Evolutionary conservation across 2,888 invertebrate species (phyloP).

Genomic region (Drosophila barbarae): DNA sequence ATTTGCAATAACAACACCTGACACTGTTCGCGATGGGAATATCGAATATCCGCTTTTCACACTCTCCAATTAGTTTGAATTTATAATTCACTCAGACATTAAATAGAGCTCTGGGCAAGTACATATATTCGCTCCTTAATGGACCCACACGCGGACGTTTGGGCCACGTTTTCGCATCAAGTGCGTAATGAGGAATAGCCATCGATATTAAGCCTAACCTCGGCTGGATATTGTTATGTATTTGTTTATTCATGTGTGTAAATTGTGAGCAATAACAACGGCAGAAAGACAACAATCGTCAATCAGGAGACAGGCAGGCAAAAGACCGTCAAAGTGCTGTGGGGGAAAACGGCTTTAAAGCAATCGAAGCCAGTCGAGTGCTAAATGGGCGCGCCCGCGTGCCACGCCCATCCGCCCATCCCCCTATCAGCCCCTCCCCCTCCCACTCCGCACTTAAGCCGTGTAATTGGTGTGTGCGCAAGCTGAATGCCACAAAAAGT

Average conservation of each 20-base stretch:
- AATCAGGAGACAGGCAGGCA: conserved; percentile 22
- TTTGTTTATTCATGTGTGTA: conserved; percentile 51
- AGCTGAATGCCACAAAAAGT: conserved; percentile 37
- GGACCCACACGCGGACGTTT: conserved; percentile 20
- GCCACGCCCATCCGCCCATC: conserved; percentile 19
- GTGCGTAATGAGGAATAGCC: conserved; percentile 17
- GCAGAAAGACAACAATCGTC: conserved; percentile 27
- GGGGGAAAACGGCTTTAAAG: conserved; percentile 37
- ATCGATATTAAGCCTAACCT: conserved; percentile 21
- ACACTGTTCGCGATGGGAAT: not conserved
- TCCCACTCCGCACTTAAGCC: conserved; percentile 26
- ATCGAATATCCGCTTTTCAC: not conserved
- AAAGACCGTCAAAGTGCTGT: conserved; percentile 6
- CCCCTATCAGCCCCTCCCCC: conserved; percentile 46
- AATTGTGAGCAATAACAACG: conserved; percentile 44
- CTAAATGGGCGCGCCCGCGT: conserved; percentile 33
- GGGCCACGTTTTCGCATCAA: conserved; percentile 20
- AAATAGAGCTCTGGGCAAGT: conserved; percentile 5
- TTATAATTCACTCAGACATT: conserved; percentile 7
- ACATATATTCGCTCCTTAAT: conserved; percentile 16
- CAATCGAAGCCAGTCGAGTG: conserved; percentile 47
- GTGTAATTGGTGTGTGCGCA: conserved; percentile 46
- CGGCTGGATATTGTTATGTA: conserved; percentile 27
- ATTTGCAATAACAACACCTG: not conserved
- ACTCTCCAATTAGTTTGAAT: conserved; percentile 4